Conservation (phyloP, 2,113 vertebrate species). For the Pterocles orientalis region DNA sequence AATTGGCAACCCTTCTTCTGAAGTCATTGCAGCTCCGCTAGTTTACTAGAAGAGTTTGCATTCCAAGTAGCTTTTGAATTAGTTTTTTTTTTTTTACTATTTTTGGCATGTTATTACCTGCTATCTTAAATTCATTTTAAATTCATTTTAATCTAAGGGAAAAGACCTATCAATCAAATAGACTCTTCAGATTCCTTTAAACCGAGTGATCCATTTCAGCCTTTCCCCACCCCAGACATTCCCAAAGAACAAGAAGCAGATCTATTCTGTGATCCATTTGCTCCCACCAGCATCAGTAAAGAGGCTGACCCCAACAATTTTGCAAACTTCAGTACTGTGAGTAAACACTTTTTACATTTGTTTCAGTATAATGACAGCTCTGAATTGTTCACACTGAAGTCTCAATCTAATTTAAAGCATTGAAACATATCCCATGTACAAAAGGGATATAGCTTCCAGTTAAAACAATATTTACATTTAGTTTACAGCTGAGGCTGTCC, state of each 20-base stretch:
- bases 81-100: background rate
- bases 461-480: background rate
- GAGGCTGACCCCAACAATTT: constrained; percentile 88
- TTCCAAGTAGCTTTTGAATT: constrained; percentile 27
- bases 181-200: constrained; percentile 95
- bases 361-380: constrained; percentile 48
- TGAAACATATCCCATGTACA: background rate
- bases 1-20: background rate
- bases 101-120: constrained; percentile 63
- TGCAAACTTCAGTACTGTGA: constrained; percentile 99
- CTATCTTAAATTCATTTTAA: constrained; percentile 66
- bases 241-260: constrained; percentile 91
- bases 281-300: constrained; percentile 85
- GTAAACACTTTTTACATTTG: constrained; percentile 75
- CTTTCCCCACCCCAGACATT: constrained; percentile 85
- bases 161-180: constrained; percentile 88
- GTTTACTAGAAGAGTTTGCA: background rate
- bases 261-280: constrained; percentile 88
- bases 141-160: constrained; percentile 86
- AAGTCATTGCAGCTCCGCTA: background rate
- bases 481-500: constrained; percentile 6
- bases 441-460: background rate
- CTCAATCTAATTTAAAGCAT: background rate
- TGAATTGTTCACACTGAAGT: constrained; percentile 34
- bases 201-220: constrained; percentile 87